Percentiles rank a stretch among this genome's conserved stretches.
phyloP scores from a whole-genome alignment of 2,113 vertebrate genomes.

The Podiceps cristatus region DNA sequence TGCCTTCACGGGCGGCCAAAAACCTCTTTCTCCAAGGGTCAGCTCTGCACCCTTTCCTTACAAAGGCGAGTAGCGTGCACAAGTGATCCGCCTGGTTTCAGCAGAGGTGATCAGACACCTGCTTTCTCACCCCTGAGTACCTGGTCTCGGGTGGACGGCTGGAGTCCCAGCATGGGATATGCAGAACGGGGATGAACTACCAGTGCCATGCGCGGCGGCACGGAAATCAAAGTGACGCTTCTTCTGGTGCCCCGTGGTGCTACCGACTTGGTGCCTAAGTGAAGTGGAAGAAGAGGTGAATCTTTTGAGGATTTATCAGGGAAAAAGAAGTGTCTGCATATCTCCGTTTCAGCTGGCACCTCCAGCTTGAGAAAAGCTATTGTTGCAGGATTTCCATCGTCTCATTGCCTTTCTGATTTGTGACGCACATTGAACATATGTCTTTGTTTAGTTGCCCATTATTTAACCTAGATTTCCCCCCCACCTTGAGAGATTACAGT shows the following conservation, averaged over 20 bases:
- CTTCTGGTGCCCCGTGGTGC: accelerated
- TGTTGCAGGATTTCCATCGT: not conserved
- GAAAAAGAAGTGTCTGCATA: not conserved
- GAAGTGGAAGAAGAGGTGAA: not conserved
- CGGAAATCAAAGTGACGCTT: accelerated
- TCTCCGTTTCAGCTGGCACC: conserved; percentile 9
- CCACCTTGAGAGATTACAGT: not conserved
- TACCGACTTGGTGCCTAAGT: not conserved
- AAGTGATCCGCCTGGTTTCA: accelerated
- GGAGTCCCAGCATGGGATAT: not conserved
- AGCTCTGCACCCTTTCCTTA: not conserved
- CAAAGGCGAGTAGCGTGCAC: accelerated
- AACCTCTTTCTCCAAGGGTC: not conserved
- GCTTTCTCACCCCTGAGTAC: not conserved
- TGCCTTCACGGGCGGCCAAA: not conserved
- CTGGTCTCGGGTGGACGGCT: not conserved
- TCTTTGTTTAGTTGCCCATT: conserved; percentile 58
- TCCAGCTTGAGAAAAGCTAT: conserved; percentile 12
- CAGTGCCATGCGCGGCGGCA: accelerated
- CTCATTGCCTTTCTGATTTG: conserved; percentile 5
- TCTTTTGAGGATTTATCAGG: not conserved
- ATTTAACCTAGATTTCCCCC: conserved; percentile 13
- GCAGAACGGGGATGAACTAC: accelerated
- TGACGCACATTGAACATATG: conserved; percentile 42
- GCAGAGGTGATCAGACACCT: not conserved